Base-by-base conservation (phyloP, 2,888 invertebrate genomes). In the Trissolcus brochymenae region DNA sequence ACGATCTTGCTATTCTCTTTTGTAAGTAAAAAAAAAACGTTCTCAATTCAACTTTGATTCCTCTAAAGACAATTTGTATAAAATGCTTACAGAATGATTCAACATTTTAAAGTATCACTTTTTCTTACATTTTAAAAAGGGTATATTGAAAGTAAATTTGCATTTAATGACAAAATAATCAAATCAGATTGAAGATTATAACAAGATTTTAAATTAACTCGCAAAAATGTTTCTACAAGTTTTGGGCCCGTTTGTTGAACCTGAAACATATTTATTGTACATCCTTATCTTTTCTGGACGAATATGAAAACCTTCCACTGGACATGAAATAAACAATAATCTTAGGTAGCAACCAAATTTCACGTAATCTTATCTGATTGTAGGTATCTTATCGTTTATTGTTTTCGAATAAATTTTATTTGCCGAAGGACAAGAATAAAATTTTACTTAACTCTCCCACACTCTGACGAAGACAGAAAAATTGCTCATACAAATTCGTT, bases 331-430 rank as follows among this genome's bases (percentile, higher is more conserved):
- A 76, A 81, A 79, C 78, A 81, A 81, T 80, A 81, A 82, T 85
- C 81, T 79, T 72, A 54, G 64, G 65, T 74, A 65, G 74, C 76
- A 54, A 68, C 65, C 68, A 76, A 79, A 80, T 75, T 81, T 51
- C 19, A 13, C 13, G 65, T 82, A 86, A 88, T 88, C 88, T 88
- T 88, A 88, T 88, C 88, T 74, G 57, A 57, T 84, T 82, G 83
- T 85, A 82, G 83, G 84, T 87, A 87, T 87, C 88, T 87, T 78
- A 80, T 80, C 80, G 54, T 41, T 53, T 54, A 79, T 79, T 77
- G 74, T 78, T 73, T 77, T 78, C 68, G 78, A 75, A 70, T 74
- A 62, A 57, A 71, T 76, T 80, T 73, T 76, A 59, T 80, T 77
- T 77, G 50, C 54, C 72, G 73, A 78, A 78, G 72, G 75, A 79